A percentile compares a stretch with the other conserved stretches of the same genome.
Evolutionary conservation across 2,888 invertebrate genomes (phyloP).

Genomic region (Camponotus fellah): DNA sequence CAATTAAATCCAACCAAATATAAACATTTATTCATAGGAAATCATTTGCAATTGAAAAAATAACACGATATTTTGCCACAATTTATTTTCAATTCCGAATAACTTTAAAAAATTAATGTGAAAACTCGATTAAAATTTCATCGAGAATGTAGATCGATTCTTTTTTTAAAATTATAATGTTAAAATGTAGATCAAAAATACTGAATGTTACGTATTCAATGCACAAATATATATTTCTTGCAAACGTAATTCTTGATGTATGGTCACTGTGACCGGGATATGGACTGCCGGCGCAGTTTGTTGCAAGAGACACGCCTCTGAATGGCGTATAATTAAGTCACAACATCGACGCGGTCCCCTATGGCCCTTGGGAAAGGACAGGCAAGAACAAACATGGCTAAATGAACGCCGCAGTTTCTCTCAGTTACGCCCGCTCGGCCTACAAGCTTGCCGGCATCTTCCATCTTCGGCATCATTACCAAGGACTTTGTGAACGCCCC

Average conservation of each 20-base stretch:
- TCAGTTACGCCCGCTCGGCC: constrained; percentile 70
- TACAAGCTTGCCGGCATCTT: constrained; percentile 69
- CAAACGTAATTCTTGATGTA: constrained; percentile 69
- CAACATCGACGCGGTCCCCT: constrained; percentile 81
- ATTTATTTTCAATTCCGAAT: background rate
- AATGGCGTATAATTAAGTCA: constrained; percentile 86
- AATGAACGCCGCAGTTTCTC: constrained; percentile 83
- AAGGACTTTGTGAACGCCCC: constrained; percentile 35
- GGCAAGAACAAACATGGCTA: constrained; percentile 85
- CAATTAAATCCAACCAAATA: background rate
- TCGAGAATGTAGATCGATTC: background rate
- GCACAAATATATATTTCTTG: background rate
- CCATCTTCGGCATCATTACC: constrained; percentile 50
- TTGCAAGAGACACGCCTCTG: constrained; percentile 83
- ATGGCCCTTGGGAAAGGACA: constrained; percentile 77
- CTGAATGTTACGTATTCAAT: constrained; percentile 5
- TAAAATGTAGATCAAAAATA: constrained; percentile 19
- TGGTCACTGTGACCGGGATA: constrained; percentile 76
- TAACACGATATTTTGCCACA: background rate
- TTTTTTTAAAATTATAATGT: background rate
- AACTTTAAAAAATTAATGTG: background rate
- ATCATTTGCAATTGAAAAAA: background rate
- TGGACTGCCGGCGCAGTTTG: constrained; percentile 77
- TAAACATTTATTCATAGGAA: background rate
- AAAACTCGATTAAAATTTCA: background rate